Conservation (phyloP, 2,888 invertebrate species). For the Thereva unica region DNA sequence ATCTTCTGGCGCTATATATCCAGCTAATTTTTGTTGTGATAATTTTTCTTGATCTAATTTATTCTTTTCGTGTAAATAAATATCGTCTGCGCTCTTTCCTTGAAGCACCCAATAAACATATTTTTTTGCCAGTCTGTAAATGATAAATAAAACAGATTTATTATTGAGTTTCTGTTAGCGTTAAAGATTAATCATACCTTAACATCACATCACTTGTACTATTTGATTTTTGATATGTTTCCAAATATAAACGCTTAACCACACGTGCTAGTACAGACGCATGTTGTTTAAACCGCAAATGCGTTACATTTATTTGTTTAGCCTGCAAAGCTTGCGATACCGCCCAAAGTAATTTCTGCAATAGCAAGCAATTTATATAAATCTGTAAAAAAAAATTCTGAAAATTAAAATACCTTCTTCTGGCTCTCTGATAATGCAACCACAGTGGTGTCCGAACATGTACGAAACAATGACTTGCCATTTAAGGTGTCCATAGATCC, state of each 20-base stretch:
- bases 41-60: conserved; percentile 50
- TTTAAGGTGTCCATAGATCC: conserved; percentile 15
- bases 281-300: conserved; percentile 72
- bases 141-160: conserved; percentile 7
- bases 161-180: no score
- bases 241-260: conserved; percentile 68
- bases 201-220: conserved; percentile 77
- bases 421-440: conserved; percentile 53
- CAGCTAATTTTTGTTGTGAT: conserved; percentile 46
- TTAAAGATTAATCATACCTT: conserved; percentile 55
- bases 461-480: conserved; percentile 41
- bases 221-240: conserved; percentile 61
- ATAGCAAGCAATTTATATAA: conserved; percentile 6
- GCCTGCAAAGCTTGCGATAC: conserved; percentile 75
- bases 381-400: neutral
- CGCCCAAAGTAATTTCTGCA: conserved; percentile 77
- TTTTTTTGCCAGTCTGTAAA: conserved; percentile 65
- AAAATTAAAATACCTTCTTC: conserved; percentile 48
- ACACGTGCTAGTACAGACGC: conserved; percentile 71
- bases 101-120: conserved; percentile 68
- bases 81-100: conserved; percentile 68
- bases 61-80: conserved; percentile 55
- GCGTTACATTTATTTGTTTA: conserved; percentile 68
- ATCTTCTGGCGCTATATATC: conserved; percentile 55
- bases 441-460: conserved; percentile 44